Percentiles rank a stretch among this genome's conserved stretches.
phyloP scores from a whole-genome alignment of 2,797 vertebrate genomes.

The Bradypodion pumilum region DNA sequence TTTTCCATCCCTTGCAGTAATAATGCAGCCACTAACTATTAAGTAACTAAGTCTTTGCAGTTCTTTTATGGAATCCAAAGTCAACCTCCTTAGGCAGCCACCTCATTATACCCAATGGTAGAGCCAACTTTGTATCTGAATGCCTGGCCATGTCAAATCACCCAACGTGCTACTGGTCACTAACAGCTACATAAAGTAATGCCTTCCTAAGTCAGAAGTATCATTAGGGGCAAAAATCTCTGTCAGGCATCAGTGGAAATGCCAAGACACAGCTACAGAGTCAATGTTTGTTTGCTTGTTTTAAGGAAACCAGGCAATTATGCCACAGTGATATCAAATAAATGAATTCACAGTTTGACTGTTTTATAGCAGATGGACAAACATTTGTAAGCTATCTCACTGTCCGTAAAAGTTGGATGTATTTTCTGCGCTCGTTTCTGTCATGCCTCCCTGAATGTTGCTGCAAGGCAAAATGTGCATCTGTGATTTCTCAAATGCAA shows the following conservation, averaged over 20 bases:
- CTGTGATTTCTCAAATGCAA: slow-evolving; percentile 65
- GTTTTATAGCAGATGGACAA: slow-evolving; percentile 88
- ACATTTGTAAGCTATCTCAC: slow-evolving; percentile 87
- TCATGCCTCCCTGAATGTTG: slow-evolving; percentile 80
- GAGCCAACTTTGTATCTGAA: background rate
- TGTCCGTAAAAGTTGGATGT: slow-evolving; percentile 81
- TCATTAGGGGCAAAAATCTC: background rate
- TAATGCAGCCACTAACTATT: background rate
- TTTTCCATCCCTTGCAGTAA: background rate
- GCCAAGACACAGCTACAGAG: slow-evolving; percentile 69
- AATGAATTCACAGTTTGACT: slow-evolving; percentile 77
- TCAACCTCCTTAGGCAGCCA: background rate
- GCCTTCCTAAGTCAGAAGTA: slow-evolving; percentile 37
- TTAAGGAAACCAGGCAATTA: slow-evolving; percentile 81
- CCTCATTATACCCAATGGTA: background rate
- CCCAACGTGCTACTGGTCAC: background rate
- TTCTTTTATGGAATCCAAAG: background rate
- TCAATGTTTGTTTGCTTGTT: too few relatives aligned
- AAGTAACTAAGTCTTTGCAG: background rate
- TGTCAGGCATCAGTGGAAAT: slow-evolving; percentile 34
- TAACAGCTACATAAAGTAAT: background rate
- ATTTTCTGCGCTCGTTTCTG: slow-evolving; percentile 81
- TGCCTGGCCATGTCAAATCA: background rate
- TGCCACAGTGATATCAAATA: slow-evolving; percentile 64
- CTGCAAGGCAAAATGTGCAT: slow-evolving; percentile 74